These are phyloP conservation scores for Zaprionus taronus DNA, from an alignment of 1,140 invertebrate species.

Conservation along the genomic window DNA sequence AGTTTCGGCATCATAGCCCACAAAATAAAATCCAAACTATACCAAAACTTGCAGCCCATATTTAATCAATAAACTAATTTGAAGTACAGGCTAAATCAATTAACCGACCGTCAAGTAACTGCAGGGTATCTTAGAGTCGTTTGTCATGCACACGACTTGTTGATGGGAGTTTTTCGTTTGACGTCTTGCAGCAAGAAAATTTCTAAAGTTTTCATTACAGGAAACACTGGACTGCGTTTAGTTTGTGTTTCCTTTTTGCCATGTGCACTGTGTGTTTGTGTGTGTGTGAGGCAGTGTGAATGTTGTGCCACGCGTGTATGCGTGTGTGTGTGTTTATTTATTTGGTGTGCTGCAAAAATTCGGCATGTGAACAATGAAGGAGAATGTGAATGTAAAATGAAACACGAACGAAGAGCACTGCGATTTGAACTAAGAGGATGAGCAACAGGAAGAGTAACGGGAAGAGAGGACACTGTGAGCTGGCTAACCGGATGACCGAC, in stretches of 20 bases:
- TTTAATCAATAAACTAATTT: neutral
- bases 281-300: neutral
- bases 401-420: slow-evolving; percentile 6
- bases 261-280: slow-evolving; percentile 34
- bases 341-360: slow-evolving; percentile 75
- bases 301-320: neutral
- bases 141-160: neutral
- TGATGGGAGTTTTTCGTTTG: slow-evolving; percentile 32
- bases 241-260: slow-evolving; percentile 63
- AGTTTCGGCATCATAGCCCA: neutral
- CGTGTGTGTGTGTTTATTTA: slow-evolving; percentile 63
- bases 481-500: slow-evolving; percentile 37
- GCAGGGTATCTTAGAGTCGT: slow-evolving; percentile 12
- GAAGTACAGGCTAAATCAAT: neutral
- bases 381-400: slow-evolving; percentile 37
- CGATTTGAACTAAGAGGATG: slow-evolving; percentile 14
- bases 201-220: slow-evolving; percentile 76
- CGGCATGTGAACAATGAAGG: slow-evolving; percentile 73
- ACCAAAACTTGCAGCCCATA: too few species aligned
- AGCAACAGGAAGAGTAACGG: neutral
- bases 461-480: slow-evolving; percentile 7
- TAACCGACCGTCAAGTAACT: neutral
- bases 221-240: slow-evolving; percentile 75
- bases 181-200: slow-evolving; percentile 34
- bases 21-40: neutral